These are phyloP conservation scores for Enteromius afrohamiltoni DNA, from an alignment of 2,797 vertebrate species.

Conservation along the genomic window DNA sequence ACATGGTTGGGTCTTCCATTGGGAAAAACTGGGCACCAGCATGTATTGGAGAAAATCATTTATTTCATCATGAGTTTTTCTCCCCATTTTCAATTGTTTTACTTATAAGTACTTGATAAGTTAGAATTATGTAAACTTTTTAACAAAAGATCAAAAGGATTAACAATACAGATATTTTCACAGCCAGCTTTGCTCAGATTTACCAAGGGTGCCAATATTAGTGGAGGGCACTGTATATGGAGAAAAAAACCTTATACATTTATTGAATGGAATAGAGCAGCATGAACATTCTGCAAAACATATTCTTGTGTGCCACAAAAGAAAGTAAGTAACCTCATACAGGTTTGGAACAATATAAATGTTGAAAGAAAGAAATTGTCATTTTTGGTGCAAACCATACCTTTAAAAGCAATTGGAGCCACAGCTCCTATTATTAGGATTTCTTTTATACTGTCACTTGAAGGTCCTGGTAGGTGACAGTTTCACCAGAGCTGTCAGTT, in stretches of 20 bases:
- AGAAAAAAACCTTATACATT: background rate
- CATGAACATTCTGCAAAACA: background rate
- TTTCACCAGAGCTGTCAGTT: constrained; percentile 41
- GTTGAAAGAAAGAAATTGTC: background rate
- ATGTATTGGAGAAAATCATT: too few species aligned
- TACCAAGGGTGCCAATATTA: too few species aligned
- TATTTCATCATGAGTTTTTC: too few species aligned
- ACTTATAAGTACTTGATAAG: too few species aligned
- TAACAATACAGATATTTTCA: too few species aligned
- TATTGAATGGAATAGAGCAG: background rate
- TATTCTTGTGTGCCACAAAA: background rate
- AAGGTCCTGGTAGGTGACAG: background rate
- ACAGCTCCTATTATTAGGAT: background rate
- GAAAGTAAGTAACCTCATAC: background rate
- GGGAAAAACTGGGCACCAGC: too few species aligned
- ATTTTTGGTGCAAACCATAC: background rate
- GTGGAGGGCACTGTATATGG: too few species aligned
- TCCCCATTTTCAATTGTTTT: too few species aligned
- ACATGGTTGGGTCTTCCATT: too few species aligned
- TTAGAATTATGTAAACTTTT: too few species aligned
- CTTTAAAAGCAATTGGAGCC: background rate
- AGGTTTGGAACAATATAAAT: background rate
- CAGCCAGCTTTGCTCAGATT: too few species aligned
- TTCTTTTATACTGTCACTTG: constrained; percentile 11
- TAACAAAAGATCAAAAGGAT: too few species aligned